Base-by-base conservation (phyloP, 2,113 vertebrate species). In the Bubo bubo region DNA sequence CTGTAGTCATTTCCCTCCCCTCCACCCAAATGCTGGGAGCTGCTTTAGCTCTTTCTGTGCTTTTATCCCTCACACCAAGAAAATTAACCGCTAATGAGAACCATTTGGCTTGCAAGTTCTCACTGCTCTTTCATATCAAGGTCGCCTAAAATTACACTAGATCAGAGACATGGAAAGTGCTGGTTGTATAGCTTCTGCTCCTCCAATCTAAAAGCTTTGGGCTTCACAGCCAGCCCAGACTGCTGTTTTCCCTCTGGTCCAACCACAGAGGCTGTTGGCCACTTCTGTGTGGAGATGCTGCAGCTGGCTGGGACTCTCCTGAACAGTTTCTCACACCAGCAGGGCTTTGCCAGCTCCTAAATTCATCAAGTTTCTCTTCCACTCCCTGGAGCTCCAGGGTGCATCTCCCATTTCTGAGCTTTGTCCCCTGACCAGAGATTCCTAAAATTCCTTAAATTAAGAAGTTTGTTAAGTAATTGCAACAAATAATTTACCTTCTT, bases 1-100 rank as follows among this genome's bases (percentile, higher is more conserved):
- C 87, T 92, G 67, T 72, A 94, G 77, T 66, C 68, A 73, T 92
- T 95, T 55, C 60, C 45, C 58, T 90, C 14, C 52, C 34, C 70
- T 93, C 74, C 66, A 68, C 70, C 32, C 63, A 82, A 39, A 87
- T 0, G 1, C 80, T 92, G 52, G 52, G 47, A 94, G 70, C 79
- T 72, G 49, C 62, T 91, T 91, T 75, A 66, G 84, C 39, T 92
- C 74, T 68, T 92, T 93, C 84, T 94, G 77, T 2, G 14, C 74
- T 95, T 97, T 95, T 76, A 91, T 96, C 84, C 89, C 56, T 95
- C 87, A 87, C 86, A 97, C 60, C 56, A 94, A 90, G 86, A 89
- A 91, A 95, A 94, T 86, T 62, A 91, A 73, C 66, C 50, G 34
- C 86, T 96, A 96, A 96, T 83, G 41, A 93, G 63, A 94, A 96